Conservation (phyloP, 2,113 vertebrate species). For the Zosterops pallidus region DNA sequence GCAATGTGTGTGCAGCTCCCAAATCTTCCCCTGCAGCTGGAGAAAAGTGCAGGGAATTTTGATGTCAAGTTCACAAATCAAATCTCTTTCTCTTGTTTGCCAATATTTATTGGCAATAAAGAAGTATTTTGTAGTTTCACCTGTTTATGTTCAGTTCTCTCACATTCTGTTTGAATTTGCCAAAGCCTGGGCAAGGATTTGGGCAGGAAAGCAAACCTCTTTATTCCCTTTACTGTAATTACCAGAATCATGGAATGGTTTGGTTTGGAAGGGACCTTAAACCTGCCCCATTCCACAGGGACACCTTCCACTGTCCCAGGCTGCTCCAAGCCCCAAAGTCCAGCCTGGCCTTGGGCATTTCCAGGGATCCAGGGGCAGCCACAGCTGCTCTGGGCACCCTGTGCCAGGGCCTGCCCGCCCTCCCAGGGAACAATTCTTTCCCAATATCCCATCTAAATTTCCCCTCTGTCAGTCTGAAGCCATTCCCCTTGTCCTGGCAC, state of each 20-base stretch:
- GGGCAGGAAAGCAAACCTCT: neutral
- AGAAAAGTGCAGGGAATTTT: neutral
- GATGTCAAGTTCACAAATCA: neutral
- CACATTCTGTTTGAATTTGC: neutral
- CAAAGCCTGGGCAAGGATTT: neutral
- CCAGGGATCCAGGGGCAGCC: neutral
- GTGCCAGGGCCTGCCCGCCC: neutral
- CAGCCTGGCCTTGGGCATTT: accelerated
- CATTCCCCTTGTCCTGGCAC: neutral
- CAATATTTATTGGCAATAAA: neutral
- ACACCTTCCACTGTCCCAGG: neutral
- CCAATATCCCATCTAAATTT: neutral
- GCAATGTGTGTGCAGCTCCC: neutral
- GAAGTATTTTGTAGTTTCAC: neutral
- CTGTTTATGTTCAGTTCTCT: neutral
- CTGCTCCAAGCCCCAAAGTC: neutral
- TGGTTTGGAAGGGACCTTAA: neutral
- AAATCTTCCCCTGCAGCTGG: neutral
- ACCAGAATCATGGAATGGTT: neutral
- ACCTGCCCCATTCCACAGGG: neutral
- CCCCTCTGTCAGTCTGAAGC: neutral
- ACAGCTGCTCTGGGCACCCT: neutral
- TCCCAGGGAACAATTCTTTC: neutral
- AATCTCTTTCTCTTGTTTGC: neutral
- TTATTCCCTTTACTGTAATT: neutral